A percentile compares a stretch with the other conserved stretches of the same genome.
These are phyloP conservation scores for Oeneis ivallda DNA, from an alignment of 2,888 invertebrate species.

Conservation along the genomic window DNA sequence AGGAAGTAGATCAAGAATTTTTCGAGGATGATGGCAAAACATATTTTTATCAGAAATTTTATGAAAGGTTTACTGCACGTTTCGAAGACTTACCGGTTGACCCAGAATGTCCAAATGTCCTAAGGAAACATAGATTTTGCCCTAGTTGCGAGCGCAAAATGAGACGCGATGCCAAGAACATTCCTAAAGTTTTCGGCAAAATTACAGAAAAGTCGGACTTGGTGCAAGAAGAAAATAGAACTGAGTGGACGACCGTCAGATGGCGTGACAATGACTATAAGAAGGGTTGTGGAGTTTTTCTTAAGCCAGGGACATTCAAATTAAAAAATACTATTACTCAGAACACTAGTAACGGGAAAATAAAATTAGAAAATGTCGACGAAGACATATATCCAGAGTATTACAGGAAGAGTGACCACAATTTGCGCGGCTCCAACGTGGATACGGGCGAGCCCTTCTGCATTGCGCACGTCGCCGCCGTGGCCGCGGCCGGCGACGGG, in stretches of 20 bases:
- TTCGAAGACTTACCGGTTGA: conserved; percentile 80
- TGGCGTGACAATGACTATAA: conserved; percentile 84
- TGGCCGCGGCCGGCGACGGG: conserved; percentile 79
- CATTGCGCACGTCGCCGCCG: conserved; percentile 85
- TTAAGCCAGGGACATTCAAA: conserved; percentile 84
- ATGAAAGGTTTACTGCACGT: conserved; percentile 78
- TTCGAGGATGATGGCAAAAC: conserved; percentile 84
- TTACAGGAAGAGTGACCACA: conserved; percentile 87
- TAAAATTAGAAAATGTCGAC: conserved; percentile 81
- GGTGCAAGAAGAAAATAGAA: conserved; percentile 61
- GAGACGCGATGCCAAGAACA: conserved; percentile 65
- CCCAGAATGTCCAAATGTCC: conserved; percentile 67
- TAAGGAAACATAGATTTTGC: conserved; percentile 77
- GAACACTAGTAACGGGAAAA: conserved; percentile 48
- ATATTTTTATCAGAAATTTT: conserved; percentile 85
- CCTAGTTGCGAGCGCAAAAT: conserved; percentile 80
- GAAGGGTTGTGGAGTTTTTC: conserved; percentile 86
- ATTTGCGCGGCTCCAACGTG: conserved; percentile 86
- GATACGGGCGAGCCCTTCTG: conserved; percentile 89
- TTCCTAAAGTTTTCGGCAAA: conserved; percentile 74
- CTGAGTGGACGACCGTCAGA: conserved; percentile 75
- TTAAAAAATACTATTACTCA: conserved; percentile 68
- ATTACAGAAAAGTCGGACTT: conserved; percentile 60
- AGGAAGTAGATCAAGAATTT: conserved; percentile 68
- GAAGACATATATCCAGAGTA: conserved; percentile 90